Evolutionary conservation across 2,888 invertebrate species (phyloP), one percentile per base, ranked within the genome.

Genomic region (Synanthedon andrenaeformis): DNA sequence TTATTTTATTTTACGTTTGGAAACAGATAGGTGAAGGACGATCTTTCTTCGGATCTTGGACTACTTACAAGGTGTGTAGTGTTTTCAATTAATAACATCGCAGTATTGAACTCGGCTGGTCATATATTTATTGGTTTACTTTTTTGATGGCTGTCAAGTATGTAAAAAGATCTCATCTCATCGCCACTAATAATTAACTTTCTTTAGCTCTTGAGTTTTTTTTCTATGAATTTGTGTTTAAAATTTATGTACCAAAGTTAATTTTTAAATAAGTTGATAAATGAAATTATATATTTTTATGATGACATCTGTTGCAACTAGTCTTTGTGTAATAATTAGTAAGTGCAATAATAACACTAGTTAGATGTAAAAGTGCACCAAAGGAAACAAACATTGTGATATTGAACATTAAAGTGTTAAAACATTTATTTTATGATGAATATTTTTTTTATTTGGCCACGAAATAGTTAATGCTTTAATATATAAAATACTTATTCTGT

Each of bases 301-400:
- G 14, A 45, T 13, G n/a, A n/a, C 23, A 3, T 45, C 14, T 45
- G 45, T 45, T 45, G 45, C 45, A 45, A 45, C 45, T 45, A 45
- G 13, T 45, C 12, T 12, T n/a, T 45, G 6, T 45, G n/a, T 8
- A 13, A 13, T 45, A 45, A 45, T 45, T 13, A 45, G 10, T 60
- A 67, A 64, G 64, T 72, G 67, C 64, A 69, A 70, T n/a, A 23
- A 23, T 35, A 35, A 35, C 35, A 35, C 35, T 68, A 67, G 65
- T 64, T 65, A 70, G 59, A 66, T 66, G 61, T 67, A 67, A 73
- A 66, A 64, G n/a, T 63, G 67, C 70, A 78, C 76, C 77, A 79
- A 79, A 75, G 71, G 61, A 76, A 71, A 66, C 67, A 70, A 71
- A 71, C 58, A 71, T 70, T 79, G 79, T 79, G 79, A 80, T 80